A percentile compares a stretch with the other conserved stretches of the same genome.
Evolutionary conservation across 2,888 invertebrate genomes (phyloP).

Genomic region (Fragum whitleyi): DNA sequence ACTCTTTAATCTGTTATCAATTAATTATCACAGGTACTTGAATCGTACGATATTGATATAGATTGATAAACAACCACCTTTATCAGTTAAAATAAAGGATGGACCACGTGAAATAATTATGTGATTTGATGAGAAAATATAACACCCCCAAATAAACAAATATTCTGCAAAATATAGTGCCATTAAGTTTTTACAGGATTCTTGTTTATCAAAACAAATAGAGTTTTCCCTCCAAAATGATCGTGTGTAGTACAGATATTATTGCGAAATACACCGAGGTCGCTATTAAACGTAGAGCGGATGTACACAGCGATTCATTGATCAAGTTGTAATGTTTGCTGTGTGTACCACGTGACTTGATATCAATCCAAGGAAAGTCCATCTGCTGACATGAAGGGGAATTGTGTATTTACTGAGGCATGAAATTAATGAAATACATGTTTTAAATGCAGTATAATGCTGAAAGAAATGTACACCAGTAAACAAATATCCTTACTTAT

Average conservation of each 20-base stretch:
- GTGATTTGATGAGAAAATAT: too few species aligned
- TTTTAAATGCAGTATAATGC: too few species aligned
- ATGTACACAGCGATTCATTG: conserved; percentile 62
- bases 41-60: conserved; percentile 3
- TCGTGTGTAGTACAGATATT: not conserved
- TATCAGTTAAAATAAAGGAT: not conserved
- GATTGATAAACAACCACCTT: not conserved
- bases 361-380: conserved; percentile 23
- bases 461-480: too few species aligned
- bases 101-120: conserved; percentile 2
- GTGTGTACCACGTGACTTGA: conserved; percentile 56
- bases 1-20: not conserved
- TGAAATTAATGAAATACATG: not conserved
- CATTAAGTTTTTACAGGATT: too few species aligned
- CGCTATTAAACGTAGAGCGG: conserved; percentile 36
- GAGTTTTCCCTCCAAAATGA: conserved; percentile 18
- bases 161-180: too few species aligned
- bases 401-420: not conserved
- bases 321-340: conserved; percentile 61
- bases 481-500: too few species aligned
- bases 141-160: too few species aligned
- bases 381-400: conserved; percentile 39
- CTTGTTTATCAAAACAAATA: not conserved
- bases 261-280: conserved; percentile 16
- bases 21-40: not conserved